Evolutionary conservation across 2,888 invertebrate species (phyloP).

Genomic region (Drosophila buzzatii): DNA sequence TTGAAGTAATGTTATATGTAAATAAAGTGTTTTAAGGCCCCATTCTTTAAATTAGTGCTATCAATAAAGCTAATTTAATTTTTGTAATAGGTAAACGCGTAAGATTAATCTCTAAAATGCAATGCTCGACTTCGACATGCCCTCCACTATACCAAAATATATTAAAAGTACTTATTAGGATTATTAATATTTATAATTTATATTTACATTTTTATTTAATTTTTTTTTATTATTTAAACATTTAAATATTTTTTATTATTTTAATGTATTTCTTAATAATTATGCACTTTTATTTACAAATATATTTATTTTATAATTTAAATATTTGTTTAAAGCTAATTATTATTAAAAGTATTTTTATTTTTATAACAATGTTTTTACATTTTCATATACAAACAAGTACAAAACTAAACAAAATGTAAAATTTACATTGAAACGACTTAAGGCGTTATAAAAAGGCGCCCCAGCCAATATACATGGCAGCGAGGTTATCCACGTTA

Average conservation of each 20-base stretch:
- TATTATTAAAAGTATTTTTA: background rate
- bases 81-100: background rate
- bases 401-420: background rate
- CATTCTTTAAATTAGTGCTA: background rate
- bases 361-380: background rate
- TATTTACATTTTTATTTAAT: too few relatives aligned
- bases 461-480: slow-evolving; percentile 99
- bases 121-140: background rate
- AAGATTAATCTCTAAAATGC: background rate
- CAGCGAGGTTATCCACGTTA: slow-evolving; percentile 93
- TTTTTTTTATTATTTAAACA: too few relatives aligned
- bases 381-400: slow-evolving; percentile 1
- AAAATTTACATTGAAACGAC: background rate
- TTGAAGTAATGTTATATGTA: too few relatives aligned
- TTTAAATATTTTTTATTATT: too few relatives aligned
- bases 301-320: too few relatives aligned
- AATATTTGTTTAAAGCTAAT: too few relatives aligned
- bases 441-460: slow-evolving; percentile 86
- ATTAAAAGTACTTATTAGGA: background rate
- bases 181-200: background rate
- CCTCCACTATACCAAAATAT: background rate
- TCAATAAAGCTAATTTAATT: background rate
- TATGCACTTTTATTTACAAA: too few relatives aligned
- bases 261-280: too few relatives aligned
- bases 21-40: background rate